Percentiles rank a stretch among this genome's conserved stretches.
These are phyloP conservation scores for Apostichopus parvimensis DNA, from an alignment of 35 echinoderm and acorn worm genomes.

Conservation along the genomic window DNA sequence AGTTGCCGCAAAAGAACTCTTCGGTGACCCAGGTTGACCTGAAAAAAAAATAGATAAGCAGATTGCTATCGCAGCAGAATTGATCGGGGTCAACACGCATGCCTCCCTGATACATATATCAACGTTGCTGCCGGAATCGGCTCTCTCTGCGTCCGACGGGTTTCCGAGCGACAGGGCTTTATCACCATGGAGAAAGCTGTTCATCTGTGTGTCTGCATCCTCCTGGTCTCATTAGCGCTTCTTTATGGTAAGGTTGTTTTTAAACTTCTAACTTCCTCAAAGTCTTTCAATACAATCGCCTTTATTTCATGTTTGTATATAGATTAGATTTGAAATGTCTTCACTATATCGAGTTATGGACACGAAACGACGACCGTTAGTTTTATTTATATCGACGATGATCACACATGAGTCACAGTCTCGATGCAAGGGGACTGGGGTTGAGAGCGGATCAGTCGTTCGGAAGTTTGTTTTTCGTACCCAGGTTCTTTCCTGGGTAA, in stretches of 20 bases:
- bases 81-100: background rate
- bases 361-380: no score
- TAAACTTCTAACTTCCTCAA: background rate
- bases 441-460: no score
- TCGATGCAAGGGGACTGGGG: no score
- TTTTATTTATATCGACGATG: no score
- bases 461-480: no score
- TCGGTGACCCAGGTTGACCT: background rate
- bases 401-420: no score
- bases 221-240: background rate
- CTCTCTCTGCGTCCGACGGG: background rate
- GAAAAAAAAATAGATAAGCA: background rate
- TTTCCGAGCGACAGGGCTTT: background rate
- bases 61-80: slow-evolving; percentile 19
- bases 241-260: background rate
- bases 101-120: background rate
- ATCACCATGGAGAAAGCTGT: slow-evolving; percentile 2
- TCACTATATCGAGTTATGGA: no score
- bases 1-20: background rate
- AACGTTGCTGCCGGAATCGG: background rate
- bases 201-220: background rate
- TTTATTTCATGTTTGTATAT: no score
- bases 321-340: no score
- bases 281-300: no score
- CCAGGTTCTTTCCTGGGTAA: no score